phyloP scores from a whole-genome alignment of 2,888 invertebrate species.

The Caenorhabditis virilis region DNA sequence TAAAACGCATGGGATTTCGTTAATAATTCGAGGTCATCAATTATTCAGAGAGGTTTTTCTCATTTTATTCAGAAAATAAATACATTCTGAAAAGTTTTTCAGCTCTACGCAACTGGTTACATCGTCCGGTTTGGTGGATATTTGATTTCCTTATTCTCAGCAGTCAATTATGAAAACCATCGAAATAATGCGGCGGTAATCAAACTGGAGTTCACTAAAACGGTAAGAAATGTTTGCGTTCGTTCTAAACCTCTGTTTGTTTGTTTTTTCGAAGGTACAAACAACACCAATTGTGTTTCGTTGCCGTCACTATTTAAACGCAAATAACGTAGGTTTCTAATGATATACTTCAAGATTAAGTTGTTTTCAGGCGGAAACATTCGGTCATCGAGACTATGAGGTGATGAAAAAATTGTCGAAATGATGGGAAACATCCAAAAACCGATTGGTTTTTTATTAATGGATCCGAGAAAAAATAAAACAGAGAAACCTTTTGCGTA shows the following conservation, averaged over 20 bases:
- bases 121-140: constrained; percentile 32
- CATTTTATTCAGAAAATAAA: no score
- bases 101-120: constrained; percentile 34
- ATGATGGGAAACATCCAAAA: constrained; percentile 3
- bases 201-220: constrained; percentile 17
- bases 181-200: constrained; percentile 42
- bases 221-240: background rate
- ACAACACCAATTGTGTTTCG: constrained; percentile 23
- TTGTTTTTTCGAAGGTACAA: background rate
- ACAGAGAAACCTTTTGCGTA: background rate
- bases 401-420: background rate
- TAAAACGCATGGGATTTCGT: constrained; percentile 26
- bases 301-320: constrained; percentile 21
- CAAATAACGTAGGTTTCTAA: constrained; percentile 2
- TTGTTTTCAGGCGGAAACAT: constrained; percentile 4
- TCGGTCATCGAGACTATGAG: constrained; percentile 11
- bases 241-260: background rate
- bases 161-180: constrained; percentile 46
- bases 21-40: constrained; percentile 48
- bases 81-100: no score
- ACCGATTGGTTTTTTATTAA: background rate
- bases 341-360: background rate
- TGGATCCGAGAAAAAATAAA: background rate
- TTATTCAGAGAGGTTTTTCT: constrained; percentile 39
- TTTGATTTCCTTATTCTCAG: constrained; percentile 48